Evolutionary conservation across 2,113 vertebrate species (phyloP).

Genomic region (Rhinoderma darwinii): DNA sequence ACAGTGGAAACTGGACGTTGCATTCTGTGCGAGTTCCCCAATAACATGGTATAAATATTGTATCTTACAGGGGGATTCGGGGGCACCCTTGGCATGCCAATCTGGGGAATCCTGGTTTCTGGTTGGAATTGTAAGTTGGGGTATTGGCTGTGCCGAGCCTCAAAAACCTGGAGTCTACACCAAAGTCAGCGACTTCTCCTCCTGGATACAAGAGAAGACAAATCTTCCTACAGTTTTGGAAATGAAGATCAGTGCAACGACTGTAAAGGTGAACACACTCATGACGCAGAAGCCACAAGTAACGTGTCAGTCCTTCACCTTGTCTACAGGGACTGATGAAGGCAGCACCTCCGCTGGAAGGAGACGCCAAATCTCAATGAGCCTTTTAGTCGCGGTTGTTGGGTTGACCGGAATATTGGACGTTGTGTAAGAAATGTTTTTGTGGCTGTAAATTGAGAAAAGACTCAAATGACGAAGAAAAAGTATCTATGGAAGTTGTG

Average conservation of each 20-base stretch:
- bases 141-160: constrained; percentile 38
- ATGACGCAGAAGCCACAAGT: not conserved
- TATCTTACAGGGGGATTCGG: constrained; percentile 64
- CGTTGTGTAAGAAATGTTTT: not conserved
- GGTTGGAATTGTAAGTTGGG: constrained; percentile 65
- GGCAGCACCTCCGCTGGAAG: not conserved
- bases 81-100: constrained; percentile 65
- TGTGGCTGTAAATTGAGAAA: not conserved
- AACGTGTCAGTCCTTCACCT: not conserved
- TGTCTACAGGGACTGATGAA: not conserved
- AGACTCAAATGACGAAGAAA: not conserved
- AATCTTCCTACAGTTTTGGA: not conserved
- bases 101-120: constrained; percentile 61
- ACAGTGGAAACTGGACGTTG: not conserved
- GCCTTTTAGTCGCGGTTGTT: not conserved
- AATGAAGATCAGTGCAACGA: not conserved
- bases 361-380: not conserved
- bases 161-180: constrained; percentile 59
- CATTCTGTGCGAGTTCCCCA: not conserved
- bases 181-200: constrained; percentile 34
- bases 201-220: constrained; percentile 54
- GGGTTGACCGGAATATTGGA: not conserved
- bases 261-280: not conserved
- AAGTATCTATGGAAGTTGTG: not conserved
- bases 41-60: not conserved